Percentiles rank a stretch among this genome's conserved stretches.
Evolutionary conservation across 2,113 vertebrate species (phyloP).

Genomic region (Silurus meridionalis): DNA sequence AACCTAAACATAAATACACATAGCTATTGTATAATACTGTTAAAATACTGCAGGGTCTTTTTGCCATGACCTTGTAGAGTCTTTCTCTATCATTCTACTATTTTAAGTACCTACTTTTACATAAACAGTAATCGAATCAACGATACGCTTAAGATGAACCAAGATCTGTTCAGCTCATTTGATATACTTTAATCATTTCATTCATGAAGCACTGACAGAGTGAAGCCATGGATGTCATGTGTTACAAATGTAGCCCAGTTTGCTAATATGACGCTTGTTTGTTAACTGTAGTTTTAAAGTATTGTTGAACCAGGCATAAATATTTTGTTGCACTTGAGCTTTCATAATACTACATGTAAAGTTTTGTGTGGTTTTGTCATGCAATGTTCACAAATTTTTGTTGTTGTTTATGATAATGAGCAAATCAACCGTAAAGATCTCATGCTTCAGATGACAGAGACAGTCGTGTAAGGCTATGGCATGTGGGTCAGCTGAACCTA

Average conservation of each 20-base stretch:
- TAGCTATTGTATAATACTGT: neutral
- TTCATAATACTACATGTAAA: neutral
- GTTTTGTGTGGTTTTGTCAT: neutral
- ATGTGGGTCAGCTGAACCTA: constrained; percentile 15
- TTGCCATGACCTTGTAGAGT: neutral
- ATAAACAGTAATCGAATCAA: neutral
- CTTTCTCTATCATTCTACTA: neutral
- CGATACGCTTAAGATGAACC: neutral
- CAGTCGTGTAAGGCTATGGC: constrained; percentile 5
- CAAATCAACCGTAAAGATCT: constrained; percentile 35
- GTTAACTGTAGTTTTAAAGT: neutral
- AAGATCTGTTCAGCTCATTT: neutral
- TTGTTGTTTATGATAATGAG: constrained; percentile 28
- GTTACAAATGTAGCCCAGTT: neutral
- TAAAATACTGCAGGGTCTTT: neutral
- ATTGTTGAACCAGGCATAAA: neutral
- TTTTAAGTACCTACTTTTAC: neutral
- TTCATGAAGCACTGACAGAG: neutral
- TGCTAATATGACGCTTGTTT: neutral
- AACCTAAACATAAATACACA: neutral
- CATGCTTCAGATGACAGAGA: constrained; percentile 33
- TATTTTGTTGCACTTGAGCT: neutral
- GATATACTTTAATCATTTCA: neutral
- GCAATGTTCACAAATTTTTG: constrained; percentile 15
- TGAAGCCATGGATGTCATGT: neutral